A percentile compares a stretch with the other conserved stretches of the same genome.
These are phyloP conservation scores for Anthopleura sola DNA, from an alignment of 64 coral and sea anemone genomes.

Conservation along the genomic window DNA sequence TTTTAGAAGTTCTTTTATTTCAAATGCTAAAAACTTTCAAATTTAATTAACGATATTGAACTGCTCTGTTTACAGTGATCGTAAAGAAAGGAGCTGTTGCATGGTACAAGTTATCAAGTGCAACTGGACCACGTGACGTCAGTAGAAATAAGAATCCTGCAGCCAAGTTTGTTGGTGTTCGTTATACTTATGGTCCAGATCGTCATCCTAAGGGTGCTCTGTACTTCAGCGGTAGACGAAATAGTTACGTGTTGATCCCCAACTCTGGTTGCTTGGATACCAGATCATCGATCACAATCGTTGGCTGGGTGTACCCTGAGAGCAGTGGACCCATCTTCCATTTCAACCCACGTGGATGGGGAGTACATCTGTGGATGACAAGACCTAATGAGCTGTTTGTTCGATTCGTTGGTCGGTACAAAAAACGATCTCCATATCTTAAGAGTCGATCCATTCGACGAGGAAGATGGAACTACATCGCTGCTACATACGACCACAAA, in stretches of 20 bases:
- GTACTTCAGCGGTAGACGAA: constrained; percentile 29
- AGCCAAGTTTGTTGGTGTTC: constrained; percentile 5
- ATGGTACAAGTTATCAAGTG: background rate
- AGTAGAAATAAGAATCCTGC: background rate
- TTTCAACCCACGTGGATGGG: background rate
- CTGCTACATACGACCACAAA: constrained; percentile 43
- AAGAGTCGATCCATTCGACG: constrained; percentile 4
- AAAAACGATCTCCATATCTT: constrained; percentile 8
- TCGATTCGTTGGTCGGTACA: background rate
- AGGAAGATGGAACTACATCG: constrained; percentile 65
- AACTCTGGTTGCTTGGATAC: constrained; percentile 19
- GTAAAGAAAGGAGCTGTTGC: constrained; percentile 9
- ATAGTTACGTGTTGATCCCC: constrained; percentile 54
- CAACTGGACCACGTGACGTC: background rate
- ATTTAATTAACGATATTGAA: no score
- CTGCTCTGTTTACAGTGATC: background rate
- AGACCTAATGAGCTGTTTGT: constrained; percentile 27
- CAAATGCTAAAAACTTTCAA: no score
- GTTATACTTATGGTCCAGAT: background rate
- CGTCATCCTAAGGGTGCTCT: constrained; percentile 39
- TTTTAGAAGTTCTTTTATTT: no score
- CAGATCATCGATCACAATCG: background rate
- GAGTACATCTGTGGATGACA: constrained; percentile 12
- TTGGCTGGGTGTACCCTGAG: background rate
- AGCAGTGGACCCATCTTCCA: no score